Evolutionary conservation across 1,140 invertebrate genomes (phyloP), one percentile per base, ranked within the genome.

Genomic region (Aradophagus sp.): DNA sequence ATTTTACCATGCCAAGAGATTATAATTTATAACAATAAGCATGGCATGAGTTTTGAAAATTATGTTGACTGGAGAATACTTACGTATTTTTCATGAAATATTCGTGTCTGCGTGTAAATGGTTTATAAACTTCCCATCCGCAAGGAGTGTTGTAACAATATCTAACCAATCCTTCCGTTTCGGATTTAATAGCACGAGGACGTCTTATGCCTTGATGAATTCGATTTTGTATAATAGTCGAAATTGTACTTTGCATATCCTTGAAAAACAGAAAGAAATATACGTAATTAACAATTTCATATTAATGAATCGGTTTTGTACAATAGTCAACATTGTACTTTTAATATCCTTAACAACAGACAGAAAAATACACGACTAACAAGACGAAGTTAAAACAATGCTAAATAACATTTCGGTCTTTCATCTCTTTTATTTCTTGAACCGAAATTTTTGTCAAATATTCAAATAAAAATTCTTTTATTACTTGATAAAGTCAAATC

Each of bases 31-130:
- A n/a, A n/a, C n/a, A n/a, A n/a, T n/a, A n/a, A n/a, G n/a, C n/a
- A n/a, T n/a, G n/a, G n/a, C n/a, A n/a, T n/a, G n/a, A 36, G 6
- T 36, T 36, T 32, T n/a, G 1, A 32, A 32, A 32, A 6, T 12
- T 32, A 32, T 32, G 29, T 6, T 13, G 6, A 13, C 2, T 3
- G 13, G n/a, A 2, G 14, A n/a, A 87, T 14, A 56, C 90, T 90
- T 86, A 91, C 90, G 88, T 86, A 77, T 90, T 91, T 41, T 79
- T 86, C 77, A 91, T 87, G 74, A 87, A 89, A 42, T 87, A 87
- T 27, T 88, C 83, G 6, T 88, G 75, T 15, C 79, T 79, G 19
- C 88, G 85, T 3, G 82, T 82, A 16, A 80, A 78, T 14, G 86
- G 84, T 13, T 84, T 78, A 72, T 91, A 92, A 0, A 91, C 86